Evolutionary conservation across 2,113 vertebrate species (phyloP).

Genomic region (Trichomycterus rosablanca): DNA sequence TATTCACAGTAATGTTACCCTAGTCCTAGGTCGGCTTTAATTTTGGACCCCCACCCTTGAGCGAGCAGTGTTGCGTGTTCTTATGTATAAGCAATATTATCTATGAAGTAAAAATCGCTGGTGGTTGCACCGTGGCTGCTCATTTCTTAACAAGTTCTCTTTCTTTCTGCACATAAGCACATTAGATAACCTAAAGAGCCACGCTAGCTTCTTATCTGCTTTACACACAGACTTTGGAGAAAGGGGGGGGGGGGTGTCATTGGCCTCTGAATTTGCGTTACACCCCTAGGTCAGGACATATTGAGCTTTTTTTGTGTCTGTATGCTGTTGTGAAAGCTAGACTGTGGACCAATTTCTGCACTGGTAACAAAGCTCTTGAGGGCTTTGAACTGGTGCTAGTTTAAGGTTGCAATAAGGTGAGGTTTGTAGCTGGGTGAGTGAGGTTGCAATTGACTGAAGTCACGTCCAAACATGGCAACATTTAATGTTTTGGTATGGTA

Average conservation of each 20-base stretch:
- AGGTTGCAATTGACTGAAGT: not conserved
- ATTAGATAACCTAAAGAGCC: conserved; percentile 31
- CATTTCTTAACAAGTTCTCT: too few relatives aligned
- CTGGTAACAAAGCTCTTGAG: not conserved
- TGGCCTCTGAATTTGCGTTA: conserved; percentile 34
- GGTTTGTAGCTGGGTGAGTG: not conserved
- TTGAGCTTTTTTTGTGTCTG: conserved; percentile 15
- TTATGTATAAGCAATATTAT: too few relatives aligned
- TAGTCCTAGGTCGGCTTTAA: not conserved
- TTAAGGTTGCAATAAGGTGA: not conserved
- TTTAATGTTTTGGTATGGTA: not conserved
- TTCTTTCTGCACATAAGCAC: not conserved
- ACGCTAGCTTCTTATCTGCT: conserved; percentile 39
- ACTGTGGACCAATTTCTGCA: conserved; percentile 21
- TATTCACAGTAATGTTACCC: conserved; percentile 34
- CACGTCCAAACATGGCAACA: not conserved
- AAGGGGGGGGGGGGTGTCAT: conserved; percentile 25
- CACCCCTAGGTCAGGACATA: conserved; percentile 31
- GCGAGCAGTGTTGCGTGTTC: too few relatives aligned
- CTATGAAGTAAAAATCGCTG: too few relatives aligned
- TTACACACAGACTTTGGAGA: conserved; percentile 23
- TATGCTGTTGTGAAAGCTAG: not conserved
- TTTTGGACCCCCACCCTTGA: too few relatives aligned
- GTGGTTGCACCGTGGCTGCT: too few relatives aligned
- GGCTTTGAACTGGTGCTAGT: conserved; percentile 3